Base-by-base conservation (phyloP, 2,888 invertebrate genomes). In the Zaprionus obscuricornis region DNA sequence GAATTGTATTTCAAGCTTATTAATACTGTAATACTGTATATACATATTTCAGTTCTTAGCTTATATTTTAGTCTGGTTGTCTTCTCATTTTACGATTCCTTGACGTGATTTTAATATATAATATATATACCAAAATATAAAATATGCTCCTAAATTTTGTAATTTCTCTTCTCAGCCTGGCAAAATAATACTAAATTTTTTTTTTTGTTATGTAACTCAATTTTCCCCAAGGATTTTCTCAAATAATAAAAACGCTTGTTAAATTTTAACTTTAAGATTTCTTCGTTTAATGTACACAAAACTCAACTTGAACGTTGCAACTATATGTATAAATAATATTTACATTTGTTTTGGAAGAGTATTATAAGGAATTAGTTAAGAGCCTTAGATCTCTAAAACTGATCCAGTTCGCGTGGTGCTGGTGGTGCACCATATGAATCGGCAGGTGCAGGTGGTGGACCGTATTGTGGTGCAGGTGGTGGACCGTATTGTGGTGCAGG, bases 381-480 rank as follows among this genome's bases (percentile, higher is more conserved):
- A 16, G 14, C n/a, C 16, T 24, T 55, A n/a, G n/a, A 36, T 2
- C 11, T 37, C 71, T 86, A 89, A 66, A 89, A 89, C 62, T 86
- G 88, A 60, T 89, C 88, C 36, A 77, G 58, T n/a, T 63, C 72
- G 33, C 81, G 82, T 4, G 81, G 81, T 17, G 85, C 82, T 20
- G 58, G 76, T 8, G 79, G 90, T 54, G 73, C 89, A 55, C 83
- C 88, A 49, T 87, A 88, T 52, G 87, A 87, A 11, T 83, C 76
- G 49, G 89, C 86, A 26, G 90, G 89, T 7, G 85, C 78, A 18
- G 90, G 88, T 1, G 90, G 90, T 18, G n/a, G n/a, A n/a, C 89
- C 89, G 49, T 89, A 87, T 39, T 85, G 78, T 4, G 82, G 50
- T 37, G 85, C 85, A 18, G 90, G 88, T 1, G 90, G 90, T 18